Evolutionary conservation across 35 echinoderm and acorn worm species (phyloP), one percentile per base, ranked within the genome.

Genomic region (Amphiura filiformis): DNA sequence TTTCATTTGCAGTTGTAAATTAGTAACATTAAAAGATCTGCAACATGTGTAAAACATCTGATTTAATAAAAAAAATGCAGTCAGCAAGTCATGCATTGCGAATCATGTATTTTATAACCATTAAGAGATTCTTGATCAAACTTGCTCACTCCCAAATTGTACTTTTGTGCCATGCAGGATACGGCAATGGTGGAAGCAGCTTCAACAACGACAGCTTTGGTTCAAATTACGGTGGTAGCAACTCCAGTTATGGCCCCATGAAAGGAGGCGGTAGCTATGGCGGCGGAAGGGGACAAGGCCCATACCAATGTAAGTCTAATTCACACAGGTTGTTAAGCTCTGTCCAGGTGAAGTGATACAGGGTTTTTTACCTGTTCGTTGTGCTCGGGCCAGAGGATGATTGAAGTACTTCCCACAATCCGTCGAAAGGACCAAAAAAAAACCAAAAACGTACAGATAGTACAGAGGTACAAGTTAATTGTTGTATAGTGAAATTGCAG

Each of bases 171-270:
- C 61, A 26, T 70, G 7, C 61, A 70, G 61, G 61, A 1, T 85
- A 85, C 35, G 35, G 83, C 5, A 20, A 30, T 37, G 83, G 83
- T 14, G 83, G 83, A 15, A 85, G 37, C 37, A 85, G 37, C 52
- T 85, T 65, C 37, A 61, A 85, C 35, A 64, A 56, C 30, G 83
- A 85, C 57, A 85, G 37, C 32, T 85, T 85, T n/a, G 83, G 52
- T 23, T 38, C 35, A 30, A 61, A 64, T 23, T 85, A 85, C 22
- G 57, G 57, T 1, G 32, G 64, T 32, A 85, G 35, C 83, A 85
- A 22, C 47, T 84, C 82, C n/a, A 70, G 56, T 31, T 85, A 65
- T 5, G 83, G 52, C 12, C 83, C 83, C 9, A 85, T 85, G 57
- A 85, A 85, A 70, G 32, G 83, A 18, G 42, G 81, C 34, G 39